Conservation (phyloP, 2,797 vertebrate genomes). For the Knipowitschia caucasica region DNA sequence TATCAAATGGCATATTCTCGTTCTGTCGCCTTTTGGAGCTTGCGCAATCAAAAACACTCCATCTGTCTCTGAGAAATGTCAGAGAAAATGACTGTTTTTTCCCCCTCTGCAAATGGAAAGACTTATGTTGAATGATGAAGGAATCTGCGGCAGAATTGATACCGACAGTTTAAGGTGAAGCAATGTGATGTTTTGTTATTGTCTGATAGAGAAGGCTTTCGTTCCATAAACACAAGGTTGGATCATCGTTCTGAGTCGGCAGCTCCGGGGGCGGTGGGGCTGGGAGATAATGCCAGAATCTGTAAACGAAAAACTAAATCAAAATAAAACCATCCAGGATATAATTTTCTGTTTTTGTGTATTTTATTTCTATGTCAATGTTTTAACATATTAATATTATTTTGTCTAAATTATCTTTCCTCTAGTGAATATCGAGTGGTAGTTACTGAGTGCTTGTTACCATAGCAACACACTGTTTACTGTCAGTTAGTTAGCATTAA, state of each 20-base stretch:
- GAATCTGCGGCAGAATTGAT: slow-evolving; percentile 22
- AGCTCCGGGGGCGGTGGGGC: too few species aligned
- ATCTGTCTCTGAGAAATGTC: slow-evolving; percentile 2
- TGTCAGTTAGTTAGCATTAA: too few species aligned
- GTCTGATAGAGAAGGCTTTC: slow-evolving; percentile 28
- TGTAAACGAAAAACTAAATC: too few species aligned
- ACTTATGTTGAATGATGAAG: neutral
- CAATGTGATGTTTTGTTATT: slow-evolving; percentile 23
- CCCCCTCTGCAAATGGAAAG: slow-evolving; percentile 12
- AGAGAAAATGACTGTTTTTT: slow-evolving; percentile 18
- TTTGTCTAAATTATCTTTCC: too few species aligned
- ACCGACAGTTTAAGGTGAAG: slow-evolving; percentile 15
- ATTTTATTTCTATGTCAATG: too few species aligned
- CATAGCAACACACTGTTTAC: too few species aligned
- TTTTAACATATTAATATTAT: too few species aligned
- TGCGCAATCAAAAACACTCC: neutral
- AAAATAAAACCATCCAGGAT: too few species aligned
- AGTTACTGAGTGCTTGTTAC: too few species aligned
- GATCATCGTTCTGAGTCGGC: neutral
- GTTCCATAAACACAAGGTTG: slow-evolving; percentile 5
- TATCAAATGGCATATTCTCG: neutral
- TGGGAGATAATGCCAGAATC: too few species aligned
- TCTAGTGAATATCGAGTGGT: too few species aligned
- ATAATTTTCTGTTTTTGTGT: too few species aligned
- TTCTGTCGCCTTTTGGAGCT: neutral